A percentile compares a stretch with the other conserved stretches of the same genome.
These are phyloP conservation scores for Cnemophilus loriae DNA, from an alignment of 2,113 vertebrate species.

Conservation along the genomic window DNA sequence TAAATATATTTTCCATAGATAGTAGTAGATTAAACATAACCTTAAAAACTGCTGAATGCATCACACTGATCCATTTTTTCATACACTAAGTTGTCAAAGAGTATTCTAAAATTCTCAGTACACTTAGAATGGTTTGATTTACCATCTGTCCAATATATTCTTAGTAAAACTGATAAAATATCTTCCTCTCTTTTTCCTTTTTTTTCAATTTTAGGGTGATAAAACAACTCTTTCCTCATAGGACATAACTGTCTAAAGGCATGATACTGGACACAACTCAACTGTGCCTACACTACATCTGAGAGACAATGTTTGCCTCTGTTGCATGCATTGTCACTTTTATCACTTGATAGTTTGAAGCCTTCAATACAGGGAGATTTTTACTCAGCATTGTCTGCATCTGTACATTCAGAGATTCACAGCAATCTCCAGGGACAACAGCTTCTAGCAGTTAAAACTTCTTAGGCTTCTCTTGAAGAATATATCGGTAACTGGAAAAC, in stretches of 20 bases:
- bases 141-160: not conserved
- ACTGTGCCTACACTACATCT: not conserved
- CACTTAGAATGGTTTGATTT: not conserved
- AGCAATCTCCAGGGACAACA: not conserved
- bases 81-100: not conserved
- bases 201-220: not conserved
- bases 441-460: not conserved
- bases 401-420: not conserved
- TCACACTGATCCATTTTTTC: not conserved
- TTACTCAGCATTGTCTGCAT: not conserved
- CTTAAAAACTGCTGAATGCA: not conserved
- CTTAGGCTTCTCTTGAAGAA: not conserved
- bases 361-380: not conserved
- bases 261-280: not conserved
- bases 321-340: not conserved
- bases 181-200: not conserved
- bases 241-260: not conserved
- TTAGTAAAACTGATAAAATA: not conserved
- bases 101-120: not conserved
- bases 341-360: rapidly evolving
- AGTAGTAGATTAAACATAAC: not conserved
- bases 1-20: not conserved
- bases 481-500: rapidly evolving
- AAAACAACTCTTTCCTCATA: not conserved
- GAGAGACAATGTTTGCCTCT: not conserved